Percentiles rank a stretch among this genome's conserved stretches.
phyloP scores from a whole-genome alignment of 2,888 invertebrate species.

The Parochlus steinenii region DNA sequence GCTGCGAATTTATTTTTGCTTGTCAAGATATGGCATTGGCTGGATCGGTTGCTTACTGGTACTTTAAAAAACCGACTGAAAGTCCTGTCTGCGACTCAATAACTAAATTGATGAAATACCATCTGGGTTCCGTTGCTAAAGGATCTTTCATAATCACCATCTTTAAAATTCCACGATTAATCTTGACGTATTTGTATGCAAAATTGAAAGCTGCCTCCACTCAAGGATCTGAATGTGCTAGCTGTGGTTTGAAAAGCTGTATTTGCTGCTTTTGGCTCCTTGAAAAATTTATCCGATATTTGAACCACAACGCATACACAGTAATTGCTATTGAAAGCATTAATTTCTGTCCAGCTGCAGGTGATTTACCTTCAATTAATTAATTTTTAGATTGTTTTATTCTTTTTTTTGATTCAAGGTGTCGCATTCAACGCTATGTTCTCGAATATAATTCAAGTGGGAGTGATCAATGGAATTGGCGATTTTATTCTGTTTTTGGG shows the following conservation, averaged over 20 bases:
- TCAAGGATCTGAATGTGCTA: constrained; percentile 55
- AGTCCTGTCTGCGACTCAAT: constrained; percentile 55
- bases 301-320: constrained; percentile 91
- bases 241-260: constrained; percentile 62
- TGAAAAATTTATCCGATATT: constrained; percentile 78
- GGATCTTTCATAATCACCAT: constrained; percentile 87
- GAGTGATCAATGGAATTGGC: constrained; percentile 82
- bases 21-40: constrained; percentile 91
- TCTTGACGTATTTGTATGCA: constrained; percentile 75
- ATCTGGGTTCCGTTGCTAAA: constrained; percentile 87
- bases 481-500: constrained; percentile 86
- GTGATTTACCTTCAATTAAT: constrained; percentile 43
- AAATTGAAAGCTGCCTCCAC: constrained; percentile 56
- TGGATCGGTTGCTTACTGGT: constrained; percentile 82
- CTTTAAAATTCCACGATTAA: constrained; percentile 77
- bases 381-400: constrained; percentile 14
- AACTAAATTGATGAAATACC: constrained; percentile 66
- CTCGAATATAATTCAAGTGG: constrained; percentile 70
- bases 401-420: constrained; percentile 19
- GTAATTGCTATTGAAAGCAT: constrained; percentile 84
- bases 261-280: constrained; percentile 82
- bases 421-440: constrained; percentile 77
- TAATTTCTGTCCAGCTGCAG: constrained; percentile 80
- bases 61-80: constrained; percentile 44
- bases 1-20: constrained; percentile 83